Evolutionary conservation across 1,140 invertebrate genomes (phyloP), one percentile per base, ranked within the genome.

Genomic region (Coenobita brevimanus): DNA sequence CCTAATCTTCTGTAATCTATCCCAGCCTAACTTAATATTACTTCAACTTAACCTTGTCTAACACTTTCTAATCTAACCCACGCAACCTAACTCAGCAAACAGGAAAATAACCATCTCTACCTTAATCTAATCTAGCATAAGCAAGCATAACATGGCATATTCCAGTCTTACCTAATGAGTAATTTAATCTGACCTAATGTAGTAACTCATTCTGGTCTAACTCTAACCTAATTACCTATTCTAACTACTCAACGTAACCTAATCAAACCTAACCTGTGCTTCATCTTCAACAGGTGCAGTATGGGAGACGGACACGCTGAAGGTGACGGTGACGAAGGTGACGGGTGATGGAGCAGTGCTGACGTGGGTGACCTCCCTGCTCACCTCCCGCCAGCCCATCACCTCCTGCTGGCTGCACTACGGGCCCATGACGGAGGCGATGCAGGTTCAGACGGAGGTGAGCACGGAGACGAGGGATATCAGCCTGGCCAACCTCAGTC

Each of bases 381-480:
- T n/a, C n/a, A 76, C 71, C 0, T 60, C 62, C 15, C 54, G 83
- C 13, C 54, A 84, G 43, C 54, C 43, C 54, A 82, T 86, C 27
- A 81, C 79, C 33, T 76, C 84, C 27, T 90, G 89, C 69, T 87
- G 43, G 46, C 86, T 90, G 15, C 89, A 90, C 73, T 90, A 90
- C 67, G 86, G 86, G 24, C 89, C 89, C 1, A 30, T 80, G 60
- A 87, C 81, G 24, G 89, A 88, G 50, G 84, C 80, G 1, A 75
- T 87, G 80, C 81, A 71, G 24, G 75, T 85, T 17, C 86, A 88
- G 73, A 88, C 84, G 24, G 79, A 78, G 57, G 79, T 90, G 41
- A 62, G 76, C 17, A 73, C 76, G 62, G 33, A 43, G 60, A 67
- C 80, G 73, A 64, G 62, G 4, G 36, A 62, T 75, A 87, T 90